A percentile compares a stretch with the other conserved stretches of the same genome.
Conservation (phyloP, 2,113 vertebrate genomes). For the Illadopsis cleaveri region DNA sequence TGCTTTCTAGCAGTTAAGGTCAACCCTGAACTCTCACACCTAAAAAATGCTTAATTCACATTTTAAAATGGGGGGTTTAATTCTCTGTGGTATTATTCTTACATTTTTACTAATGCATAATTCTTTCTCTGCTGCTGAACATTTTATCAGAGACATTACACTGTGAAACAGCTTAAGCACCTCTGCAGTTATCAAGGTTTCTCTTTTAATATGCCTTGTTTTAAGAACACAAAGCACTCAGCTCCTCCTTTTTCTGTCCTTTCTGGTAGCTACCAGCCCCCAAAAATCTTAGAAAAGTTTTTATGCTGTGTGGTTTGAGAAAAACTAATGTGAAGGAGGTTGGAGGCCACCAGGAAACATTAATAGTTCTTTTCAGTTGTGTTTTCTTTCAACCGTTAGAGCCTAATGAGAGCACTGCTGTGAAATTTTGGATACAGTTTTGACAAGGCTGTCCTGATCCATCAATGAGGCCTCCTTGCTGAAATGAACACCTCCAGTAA, state of each 20-base stretch:
- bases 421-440: constrained; percentile 68
- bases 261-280: not conserved
- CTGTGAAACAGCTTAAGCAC: not conserved
- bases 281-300: not conserved
- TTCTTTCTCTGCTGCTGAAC: not conserved
- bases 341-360: constrained; percentile 42
- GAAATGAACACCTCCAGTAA: constrained; percentile 69
- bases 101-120: not conserved
- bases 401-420: constrained; percentile 61
- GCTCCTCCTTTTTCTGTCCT: constrained; percentile 1
- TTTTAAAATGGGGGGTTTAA: constrained; percentile 1
- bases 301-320: constrained; percentile 35
- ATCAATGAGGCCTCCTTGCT: constrained; percentile 48
- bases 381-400: constrained; percentile 60
- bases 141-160: not conserved
- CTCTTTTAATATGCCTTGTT: not conserved
- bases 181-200: not conserved
- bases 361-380: constrained; percentile 57
- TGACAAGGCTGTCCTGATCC: constrained; percentile 26
- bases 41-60: not conserved
- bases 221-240: not conserved
- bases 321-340: constrained; percentile 44
- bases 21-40: not conserved
- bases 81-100: not conserved
- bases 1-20: constrained; percentile 2